phyloP scores from a whole-genome alignment of 2,797 vertebrate genomes.

The Sarcoramphus papa region DNA sequence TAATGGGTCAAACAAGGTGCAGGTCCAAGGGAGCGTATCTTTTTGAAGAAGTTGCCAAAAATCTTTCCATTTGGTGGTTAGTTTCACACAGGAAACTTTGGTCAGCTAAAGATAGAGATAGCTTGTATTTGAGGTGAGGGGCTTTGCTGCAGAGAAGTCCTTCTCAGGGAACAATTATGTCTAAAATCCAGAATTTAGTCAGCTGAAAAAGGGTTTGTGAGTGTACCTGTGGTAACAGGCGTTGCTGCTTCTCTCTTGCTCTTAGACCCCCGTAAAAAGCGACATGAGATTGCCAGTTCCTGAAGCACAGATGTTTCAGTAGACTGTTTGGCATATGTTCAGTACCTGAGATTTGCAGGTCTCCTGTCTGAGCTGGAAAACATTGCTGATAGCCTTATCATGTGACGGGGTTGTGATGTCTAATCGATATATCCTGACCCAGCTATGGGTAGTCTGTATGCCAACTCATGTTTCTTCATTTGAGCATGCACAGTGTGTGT shows the following conservation, averaged over 20 bases:
- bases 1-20: neutral
- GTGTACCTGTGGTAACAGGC: neutral
- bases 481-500: neutral
- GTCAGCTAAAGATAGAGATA: accelerated
- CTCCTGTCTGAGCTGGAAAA: neutral
- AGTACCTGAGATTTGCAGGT: neutral
- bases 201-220: neutral
- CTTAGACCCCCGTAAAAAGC: neutral
- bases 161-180: neutral
- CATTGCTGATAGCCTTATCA: neutral
- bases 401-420: neutral
- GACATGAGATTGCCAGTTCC: accelerated
- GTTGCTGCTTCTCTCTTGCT: neutral
- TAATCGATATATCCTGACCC: neutral
- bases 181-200: neutral
- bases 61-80: neutral
- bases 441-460: neutral
- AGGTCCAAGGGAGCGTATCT: neutral
- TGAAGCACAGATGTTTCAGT: neutral
- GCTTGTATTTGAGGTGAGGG: neutral
- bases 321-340: neutral
- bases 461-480: neutral
- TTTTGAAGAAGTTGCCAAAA: neutral
- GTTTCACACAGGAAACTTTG: neutral
- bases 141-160: neutral